Evolutionary conservation across 2,113 vertebrate genomes (phyloP).

Genomic region (Actenoides hombroni): DNA sequence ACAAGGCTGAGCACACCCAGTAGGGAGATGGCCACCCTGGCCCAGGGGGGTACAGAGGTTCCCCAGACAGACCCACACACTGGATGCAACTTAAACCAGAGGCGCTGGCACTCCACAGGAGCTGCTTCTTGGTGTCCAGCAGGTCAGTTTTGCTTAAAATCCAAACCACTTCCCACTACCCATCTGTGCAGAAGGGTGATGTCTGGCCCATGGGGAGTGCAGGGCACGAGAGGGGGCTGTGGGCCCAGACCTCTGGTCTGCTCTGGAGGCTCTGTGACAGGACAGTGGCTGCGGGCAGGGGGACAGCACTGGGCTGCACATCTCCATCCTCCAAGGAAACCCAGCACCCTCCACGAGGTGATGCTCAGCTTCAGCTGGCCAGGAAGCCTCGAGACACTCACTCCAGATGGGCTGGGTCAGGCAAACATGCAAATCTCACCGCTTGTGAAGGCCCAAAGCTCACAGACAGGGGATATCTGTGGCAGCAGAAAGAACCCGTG

Average conservation of each 20-base stretch:
- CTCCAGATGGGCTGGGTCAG: neutral
- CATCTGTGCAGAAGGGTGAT: neutral
- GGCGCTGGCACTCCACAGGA: neutral
- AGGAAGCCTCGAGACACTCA: neutral
- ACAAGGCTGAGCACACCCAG: neutral
- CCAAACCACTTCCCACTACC: neutral
- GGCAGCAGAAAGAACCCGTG: neutral
- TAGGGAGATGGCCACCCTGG: neutral
- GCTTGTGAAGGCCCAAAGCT: neutral
- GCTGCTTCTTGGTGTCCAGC: neutral
- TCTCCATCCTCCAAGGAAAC: neutral
- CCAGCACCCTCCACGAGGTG: neutral
- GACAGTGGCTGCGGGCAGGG: fast-evolving
- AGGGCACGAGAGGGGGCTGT: neutral
- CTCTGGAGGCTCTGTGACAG: neutral
- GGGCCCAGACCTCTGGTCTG: neutral
- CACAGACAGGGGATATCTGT: fast-evolving
- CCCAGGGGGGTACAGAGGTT: neutral
- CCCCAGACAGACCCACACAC: neutral
- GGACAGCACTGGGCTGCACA: neutral
- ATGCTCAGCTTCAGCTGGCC: neutral
- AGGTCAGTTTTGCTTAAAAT: neutral
- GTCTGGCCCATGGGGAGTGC: neutral
- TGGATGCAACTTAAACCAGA: fast-evolving
- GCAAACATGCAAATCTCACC: fast-evolving